phyloP scores from a whole-genome alignment of 2,113 vertebrate genomes.

The Apus apus region DNA sequence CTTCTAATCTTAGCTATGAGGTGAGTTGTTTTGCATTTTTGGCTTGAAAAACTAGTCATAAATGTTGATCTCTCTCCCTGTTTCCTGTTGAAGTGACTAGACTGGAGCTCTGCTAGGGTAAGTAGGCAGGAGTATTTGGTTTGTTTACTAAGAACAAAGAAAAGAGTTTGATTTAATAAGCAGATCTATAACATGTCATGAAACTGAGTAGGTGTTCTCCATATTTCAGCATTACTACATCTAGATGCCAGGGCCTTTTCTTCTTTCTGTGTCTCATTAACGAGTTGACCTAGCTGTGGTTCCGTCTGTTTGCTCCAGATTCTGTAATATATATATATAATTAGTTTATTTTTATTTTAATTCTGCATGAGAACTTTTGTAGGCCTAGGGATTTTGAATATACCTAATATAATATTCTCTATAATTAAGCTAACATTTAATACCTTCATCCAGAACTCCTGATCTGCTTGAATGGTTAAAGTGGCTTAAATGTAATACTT shows the following conservation, averaged over 20 bases:
- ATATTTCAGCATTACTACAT: neutral
- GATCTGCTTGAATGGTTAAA: neutral
- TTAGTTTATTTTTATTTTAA: neutral
- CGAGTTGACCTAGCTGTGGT: neutral
- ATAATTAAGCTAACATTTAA: neutral
- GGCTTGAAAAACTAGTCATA: conserved; percentile 14
- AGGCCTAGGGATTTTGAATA: neutral
- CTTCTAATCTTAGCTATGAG: conserved; percentile 37
- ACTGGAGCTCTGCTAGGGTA: neutral
- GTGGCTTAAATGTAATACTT: neutral
- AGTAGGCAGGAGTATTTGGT: neutral
- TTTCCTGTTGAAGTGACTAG: conserved; percentile 30
- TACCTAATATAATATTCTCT: neutral
- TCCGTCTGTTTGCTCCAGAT: neutral
- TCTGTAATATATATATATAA: neutral
- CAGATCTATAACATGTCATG: conserved; percentile 10
- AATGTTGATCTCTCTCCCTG: conserved; percentile 12
- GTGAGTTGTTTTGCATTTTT: conserved; percentile 45
- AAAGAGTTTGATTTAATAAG: conserved; percentile 30
- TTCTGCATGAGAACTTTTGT: neutral
- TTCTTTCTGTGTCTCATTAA: neutral
- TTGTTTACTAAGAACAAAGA: conserved; percentile 60
- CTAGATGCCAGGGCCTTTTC: neutral
- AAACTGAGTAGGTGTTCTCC: conserved; percentile 28
- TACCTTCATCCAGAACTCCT: neutral